Conservation (phyloP, 2,888 invertebrate species). For the Drosophila barbarae region DNA sequence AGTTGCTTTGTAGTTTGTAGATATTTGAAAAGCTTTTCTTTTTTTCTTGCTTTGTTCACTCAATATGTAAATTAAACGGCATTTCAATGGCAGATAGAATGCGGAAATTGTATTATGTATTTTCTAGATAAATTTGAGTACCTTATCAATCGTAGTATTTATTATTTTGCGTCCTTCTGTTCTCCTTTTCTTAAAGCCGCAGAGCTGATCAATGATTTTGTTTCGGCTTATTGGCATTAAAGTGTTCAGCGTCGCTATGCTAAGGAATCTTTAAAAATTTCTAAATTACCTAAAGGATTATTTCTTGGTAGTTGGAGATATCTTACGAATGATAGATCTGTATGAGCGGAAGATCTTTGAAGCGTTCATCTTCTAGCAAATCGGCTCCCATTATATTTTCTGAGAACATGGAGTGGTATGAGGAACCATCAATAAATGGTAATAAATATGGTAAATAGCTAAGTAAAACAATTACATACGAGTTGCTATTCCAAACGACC, state of each 20-base stretch:
- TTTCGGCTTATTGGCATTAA: neutral
- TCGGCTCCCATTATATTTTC: slow-evolving; percentile 26
- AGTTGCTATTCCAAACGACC: slow-evolving; percentile 60
- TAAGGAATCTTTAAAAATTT: neutral
- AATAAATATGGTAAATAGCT: neutral
- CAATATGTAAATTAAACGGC: slow-evolving; percentile 37
- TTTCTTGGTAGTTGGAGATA: neutral
- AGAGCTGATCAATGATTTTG: slow-evolving; percentile 5
- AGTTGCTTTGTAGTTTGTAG: slow-evolving; percentile 43
- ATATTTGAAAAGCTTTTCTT: slow-evolving; percentile 33
- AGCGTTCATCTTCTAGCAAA: neutral
- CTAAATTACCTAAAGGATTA: no score
- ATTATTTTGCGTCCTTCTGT: neutral
- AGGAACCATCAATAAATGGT: neutral
- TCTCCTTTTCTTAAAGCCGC: neutral
- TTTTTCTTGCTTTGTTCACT: slow-evolving; percentile 23
- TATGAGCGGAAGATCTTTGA: slow-evolving; percentile 2
- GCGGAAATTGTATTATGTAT: slow-evolving; percentile 9
- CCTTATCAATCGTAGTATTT: neutral
- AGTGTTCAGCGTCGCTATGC: neutral
- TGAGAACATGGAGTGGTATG: neutral
- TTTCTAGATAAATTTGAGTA: neutral
- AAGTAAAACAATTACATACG: slow-evolving; percentile 49
- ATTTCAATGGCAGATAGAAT: slow-evolving; percentile 30
- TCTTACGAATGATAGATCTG: slow-evolving; percentile 11